phyloP scores from a whole-genome alignment of 23 tunicate genomes.

The Trididemnum nubilum region DNA sequence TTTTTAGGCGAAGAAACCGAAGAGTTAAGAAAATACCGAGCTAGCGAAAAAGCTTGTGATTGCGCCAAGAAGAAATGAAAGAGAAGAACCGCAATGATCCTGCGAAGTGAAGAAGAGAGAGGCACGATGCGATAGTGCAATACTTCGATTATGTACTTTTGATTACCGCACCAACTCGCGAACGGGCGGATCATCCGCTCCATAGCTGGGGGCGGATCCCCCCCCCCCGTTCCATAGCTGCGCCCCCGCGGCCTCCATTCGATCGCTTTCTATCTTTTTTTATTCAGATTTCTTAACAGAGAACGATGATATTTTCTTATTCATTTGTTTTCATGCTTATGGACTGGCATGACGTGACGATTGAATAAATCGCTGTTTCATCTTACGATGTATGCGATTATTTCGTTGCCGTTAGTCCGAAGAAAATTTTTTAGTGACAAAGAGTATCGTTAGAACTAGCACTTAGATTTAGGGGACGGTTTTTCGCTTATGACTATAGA shows the following conservation, averaged over 20 bases:
- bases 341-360: not conserved
- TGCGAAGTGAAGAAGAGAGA: not conserved
- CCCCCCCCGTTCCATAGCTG: not conserved
- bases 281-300: slow-evolving; percentile 30
- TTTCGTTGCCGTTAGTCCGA: too few species aligned
- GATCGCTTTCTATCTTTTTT: slow-evolving; percentile 24
- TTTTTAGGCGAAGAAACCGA: slow-evolving; percentile 22
- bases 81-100: not conserved
- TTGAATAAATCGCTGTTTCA: slow-evolving; percentile 19
- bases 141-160: not conserved
- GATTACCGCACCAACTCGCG: too few species aligned
- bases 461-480: too few species aligned
- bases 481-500: too few species aligned
- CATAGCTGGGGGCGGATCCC: too few species aligned
- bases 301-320: slow-evolving; percentile 21
- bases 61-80: not conserved
- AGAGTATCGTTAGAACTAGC: too few species aligned
- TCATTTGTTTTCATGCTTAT: not conserved
- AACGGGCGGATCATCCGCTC: too few species aligned
- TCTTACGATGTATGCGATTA: too few species aligned
- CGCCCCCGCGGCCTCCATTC: not conserved
- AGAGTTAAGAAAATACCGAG: not conserved
- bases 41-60: too few species aligned
- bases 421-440: too few species aligned
- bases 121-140: slow-evolving; percentile 1